Evolutionary conservation across 2,888 invertebrate species (phyloP).

Genomic region (Brenthis daphne): DNA sequence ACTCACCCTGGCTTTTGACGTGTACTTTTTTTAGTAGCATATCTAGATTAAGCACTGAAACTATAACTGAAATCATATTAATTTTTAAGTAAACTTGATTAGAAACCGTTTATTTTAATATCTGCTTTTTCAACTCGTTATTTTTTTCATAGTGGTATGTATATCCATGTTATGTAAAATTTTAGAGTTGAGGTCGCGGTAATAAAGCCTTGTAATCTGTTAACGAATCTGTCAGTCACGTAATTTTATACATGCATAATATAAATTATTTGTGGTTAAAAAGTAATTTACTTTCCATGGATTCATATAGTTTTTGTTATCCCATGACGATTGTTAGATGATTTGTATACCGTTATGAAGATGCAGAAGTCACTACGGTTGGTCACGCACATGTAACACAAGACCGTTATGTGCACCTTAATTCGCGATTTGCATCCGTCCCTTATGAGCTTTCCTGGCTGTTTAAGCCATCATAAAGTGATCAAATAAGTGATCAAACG

Average conservation of each 20-base stretch:
- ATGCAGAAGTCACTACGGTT: constrained; percentile 47
- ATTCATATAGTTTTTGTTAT: constrained; percentile 41
- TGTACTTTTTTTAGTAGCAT: no score
- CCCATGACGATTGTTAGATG: constrained; percentile 54
- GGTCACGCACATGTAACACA: constrained; percentile 54
- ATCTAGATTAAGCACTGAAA: no score
- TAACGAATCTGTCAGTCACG: constrained; percentile 2
- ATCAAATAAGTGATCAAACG: constrained; percentile 78
- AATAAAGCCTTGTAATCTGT: no score
- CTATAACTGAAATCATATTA: no score
- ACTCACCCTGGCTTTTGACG: no score
- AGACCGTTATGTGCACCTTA: constrained; percentile 62
- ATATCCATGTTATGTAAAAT: no score
- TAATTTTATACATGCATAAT: constrained; percentile 8
- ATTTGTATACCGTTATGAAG: constrained; percentile 68
- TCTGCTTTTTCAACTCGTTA: no score
- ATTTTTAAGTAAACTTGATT: no score
- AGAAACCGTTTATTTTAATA: no score
- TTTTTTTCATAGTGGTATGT: no score
- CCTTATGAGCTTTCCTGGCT: constrained; percentile 72
- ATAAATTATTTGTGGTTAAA: constrained; percentile 33
- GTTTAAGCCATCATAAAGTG: constrained; percentile 79
- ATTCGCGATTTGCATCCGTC: constrained; percentile 71
- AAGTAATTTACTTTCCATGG: constrained; percentile 60
- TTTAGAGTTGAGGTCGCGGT: no score